Conservation (phyloP, 2,113 vertebrate species). For the Siphamia tubifer region DNA sequence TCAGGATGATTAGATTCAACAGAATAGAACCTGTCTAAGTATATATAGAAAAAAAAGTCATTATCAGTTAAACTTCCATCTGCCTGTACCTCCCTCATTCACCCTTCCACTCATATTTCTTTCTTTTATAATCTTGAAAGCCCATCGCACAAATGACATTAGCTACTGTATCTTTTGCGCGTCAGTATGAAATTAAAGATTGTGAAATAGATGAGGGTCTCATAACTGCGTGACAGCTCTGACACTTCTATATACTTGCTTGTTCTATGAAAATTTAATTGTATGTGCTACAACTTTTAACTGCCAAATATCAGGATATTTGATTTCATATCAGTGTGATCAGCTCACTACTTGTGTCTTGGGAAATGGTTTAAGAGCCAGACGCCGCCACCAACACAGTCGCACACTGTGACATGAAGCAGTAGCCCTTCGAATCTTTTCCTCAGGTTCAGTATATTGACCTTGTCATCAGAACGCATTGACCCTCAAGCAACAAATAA, state of each 20-base stretch:
- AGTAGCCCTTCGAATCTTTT: background rate
- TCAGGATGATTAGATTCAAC: no score
- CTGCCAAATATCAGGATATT: conserved; percentile 9
- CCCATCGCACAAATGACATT: background rate
- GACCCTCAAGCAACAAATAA: conserved; percentile 48
- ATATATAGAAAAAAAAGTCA: no score
- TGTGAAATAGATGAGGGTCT: background rate
- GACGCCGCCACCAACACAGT: background rate
- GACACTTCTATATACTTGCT: background rate
- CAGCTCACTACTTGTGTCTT: background rate
- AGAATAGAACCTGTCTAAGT: no score
- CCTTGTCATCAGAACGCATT: conserved; percentile 46
- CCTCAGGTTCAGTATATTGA: conserved; percentile 25
- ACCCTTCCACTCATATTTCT: no score
- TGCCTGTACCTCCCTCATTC: background rate
- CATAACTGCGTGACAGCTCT: background rate
- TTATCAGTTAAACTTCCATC: background rate
- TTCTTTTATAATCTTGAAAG: no score
- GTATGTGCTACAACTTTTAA: background rate
- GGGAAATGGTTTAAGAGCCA: background rate
- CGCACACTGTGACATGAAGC: background rate
- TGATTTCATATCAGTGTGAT: background rate
- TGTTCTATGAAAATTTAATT: background rate
- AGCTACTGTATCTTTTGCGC: background rate
- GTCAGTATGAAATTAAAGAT: background rate